phyloP scores from a whole-genome alignment of 2,888 invertebrate species.

The Apamea monoglypha region DNA sequence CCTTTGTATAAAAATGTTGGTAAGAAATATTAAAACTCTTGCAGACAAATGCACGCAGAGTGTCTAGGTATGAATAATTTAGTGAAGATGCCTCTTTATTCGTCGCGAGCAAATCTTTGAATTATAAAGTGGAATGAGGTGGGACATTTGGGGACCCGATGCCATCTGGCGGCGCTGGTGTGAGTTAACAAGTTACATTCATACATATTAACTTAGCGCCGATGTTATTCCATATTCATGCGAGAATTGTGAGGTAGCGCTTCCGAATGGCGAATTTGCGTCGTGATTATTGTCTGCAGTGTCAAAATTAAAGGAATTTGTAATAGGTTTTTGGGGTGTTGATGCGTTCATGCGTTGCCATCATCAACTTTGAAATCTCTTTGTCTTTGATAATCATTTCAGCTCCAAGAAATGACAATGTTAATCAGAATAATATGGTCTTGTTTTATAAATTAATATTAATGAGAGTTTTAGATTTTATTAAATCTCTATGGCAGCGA shows the following conservation, averaged over 20 bases:
- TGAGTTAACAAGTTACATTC: constrained; percentile 85
- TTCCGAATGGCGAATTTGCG: constrained; percentile 66
- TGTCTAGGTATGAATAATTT: constrained; percentile 83
- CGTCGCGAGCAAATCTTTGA: constrained; percentile 86
- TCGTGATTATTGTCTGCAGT: constrained; percentile 59
- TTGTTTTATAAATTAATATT: constrained; percentile 32
- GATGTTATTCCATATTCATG: constrained; percentile 84
- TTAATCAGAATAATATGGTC: background rate
- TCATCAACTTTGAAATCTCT: background rate
- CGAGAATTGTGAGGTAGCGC: constrained; percentile 68
- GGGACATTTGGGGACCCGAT: constrained; percentile 76
- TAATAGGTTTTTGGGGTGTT: constrained; percentile 10
- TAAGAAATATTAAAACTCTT: constrained; percentile 58
- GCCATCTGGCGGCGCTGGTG: constrained; percentile 77
- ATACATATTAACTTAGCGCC: constrained; percentile 87
- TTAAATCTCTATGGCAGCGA: background rate
- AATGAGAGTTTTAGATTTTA: constrained; percentile 10
- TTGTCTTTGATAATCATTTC: background rate
- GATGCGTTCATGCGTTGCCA: background rate
- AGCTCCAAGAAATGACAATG: background rate
- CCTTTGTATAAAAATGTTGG: constrained; percentile 41
- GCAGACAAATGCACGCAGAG: constrained; percentile 61
- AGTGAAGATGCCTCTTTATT: constrained; percentile 82
- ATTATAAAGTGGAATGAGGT: constrained; percentile 85
- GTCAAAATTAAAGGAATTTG: constrained; percentile 40